Evolutionary conservation across 2,888 invertebrate genomes (phyloP).

Genomic region (Noctua comes): DNA sequence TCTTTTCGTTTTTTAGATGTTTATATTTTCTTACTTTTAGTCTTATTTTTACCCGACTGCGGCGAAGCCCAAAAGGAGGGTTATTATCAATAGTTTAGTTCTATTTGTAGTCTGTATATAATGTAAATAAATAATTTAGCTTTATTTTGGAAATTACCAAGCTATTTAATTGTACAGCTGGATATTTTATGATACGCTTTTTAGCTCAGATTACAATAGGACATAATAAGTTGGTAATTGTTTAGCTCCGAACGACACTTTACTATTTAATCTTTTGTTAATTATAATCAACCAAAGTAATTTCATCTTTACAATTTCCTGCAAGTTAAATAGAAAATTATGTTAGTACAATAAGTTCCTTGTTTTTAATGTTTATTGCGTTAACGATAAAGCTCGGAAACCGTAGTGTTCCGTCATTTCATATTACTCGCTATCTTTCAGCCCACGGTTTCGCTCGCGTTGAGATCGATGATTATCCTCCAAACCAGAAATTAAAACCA

Average conservation of each 20-base stretch:
- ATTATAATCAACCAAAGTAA: conserved; percentile 8
- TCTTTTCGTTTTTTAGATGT: too few relatives aligned
- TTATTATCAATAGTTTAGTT: too few relatives aligned
- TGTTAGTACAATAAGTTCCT: conserved; percentile 19
- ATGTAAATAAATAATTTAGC: too few relatives aligned
- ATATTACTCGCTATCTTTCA: conserved; percentile 47
- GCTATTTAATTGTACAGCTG: conserved; percentile 2
- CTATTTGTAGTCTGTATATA: too few relatives aligned
- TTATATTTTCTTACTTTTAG: too few relatives aligned
- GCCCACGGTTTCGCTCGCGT: conserved; percentile 38
- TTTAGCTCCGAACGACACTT: conserved; percentile 4
- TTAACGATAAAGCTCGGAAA: conserved; percentile 25
- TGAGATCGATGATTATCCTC: conserved; percentile 42
- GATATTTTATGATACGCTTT: conserved; percentile 30
- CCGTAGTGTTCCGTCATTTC: conserved; percentile 51
- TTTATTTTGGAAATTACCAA: conserved; percentile 10
- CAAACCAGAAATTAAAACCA: conserved; percentile 52
- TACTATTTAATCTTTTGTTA: conserved; percentile 13
- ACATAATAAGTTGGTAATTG: conserved; percentile 1
- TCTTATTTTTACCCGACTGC: too few relatives aligned
- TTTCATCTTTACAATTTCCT: conserved; percentile 39
- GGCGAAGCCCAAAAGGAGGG: too few relatives aligned
- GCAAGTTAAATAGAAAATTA: conserved; percentile 12
- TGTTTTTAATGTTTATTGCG: conserved; percentile 36
- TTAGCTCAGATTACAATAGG: conserved; percentile 22